Evolutionary conservation across 2,797 vertebrate genomes (phyloP), one percentile per base, ranked within the genome.

Genomic region (Toxotes lorentzi): DNA sequence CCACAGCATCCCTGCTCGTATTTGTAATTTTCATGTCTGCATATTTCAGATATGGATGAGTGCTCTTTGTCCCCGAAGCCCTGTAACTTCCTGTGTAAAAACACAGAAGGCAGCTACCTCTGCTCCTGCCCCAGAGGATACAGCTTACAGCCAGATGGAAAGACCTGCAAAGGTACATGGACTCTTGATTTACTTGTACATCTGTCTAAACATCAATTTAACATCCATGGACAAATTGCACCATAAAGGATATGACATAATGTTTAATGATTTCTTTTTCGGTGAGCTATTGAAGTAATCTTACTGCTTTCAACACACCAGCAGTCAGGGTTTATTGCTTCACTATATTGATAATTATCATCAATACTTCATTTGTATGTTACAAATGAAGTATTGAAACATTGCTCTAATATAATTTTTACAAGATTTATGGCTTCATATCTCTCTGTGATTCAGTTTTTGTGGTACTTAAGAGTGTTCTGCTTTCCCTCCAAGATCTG

Each of bases 21-120:
- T 57, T 50, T 19, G 12, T 79, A 1, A 62, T 48, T 13, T 48
- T 34, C 38, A 1, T 70, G 30, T 71, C 7, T 71, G 17, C 50
- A 16, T 54, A 9, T 81, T 82, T 34, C 81, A 99, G 98, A 99
- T 82, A 81, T 96, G 92, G 96, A 99, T 2, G 98, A 99, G 88
- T 99, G 97, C 1, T 89, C 94, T 72, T 96, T 97, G 88, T 96
- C 96, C 48, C 97, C 97, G 0, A 96, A 96, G 62, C 97, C 96
- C 0, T 99, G 98, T 51, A 96, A 98, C 91, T 98, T 97, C 95
- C 94, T 98, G 93, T 99, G 97, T 93, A 98, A 98, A 90, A 99
- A 99, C 93, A 97, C 96, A 0, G 96, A 98, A 73, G 98, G 97
- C 85, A 97, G 97, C 90, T 99, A 97, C 94, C 94, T 97, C 57